A percentile compares a stretch with the other conserved stretches of the same genome.
Evolutionary conservation across 2,113 vertebrate species (phyloP).

Genomic region (Eonycteris spelaea): DNA sequence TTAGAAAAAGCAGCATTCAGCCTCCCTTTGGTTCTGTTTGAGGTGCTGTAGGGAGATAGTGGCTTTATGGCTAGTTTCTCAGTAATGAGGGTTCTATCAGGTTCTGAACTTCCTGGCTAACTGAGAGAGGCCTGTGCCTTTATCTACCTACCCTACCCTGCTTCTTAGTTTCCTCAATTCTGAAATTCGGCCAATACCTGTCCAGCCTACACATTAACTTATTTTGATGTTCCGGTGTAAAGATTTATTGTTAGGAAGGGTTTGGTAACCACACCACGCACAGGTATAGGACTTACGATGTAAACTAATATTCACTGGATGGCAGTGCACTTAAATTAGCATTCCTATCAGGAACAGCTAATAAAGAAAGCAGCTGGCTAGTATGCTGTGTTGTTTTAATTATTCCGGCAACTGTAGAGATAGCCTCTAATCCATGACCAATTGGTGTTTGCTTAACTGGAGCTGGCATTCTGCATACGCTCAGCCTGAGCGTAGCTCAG

Average conservation of each 20-base stretch:
- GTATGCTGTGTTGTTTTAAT: conserved; percentile 10
- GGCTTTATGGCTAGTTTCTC: neutral
- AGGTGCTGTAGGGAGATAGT: neutral
- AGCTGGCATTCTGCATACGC: neutral
- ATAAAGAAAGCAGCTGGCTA: conserved; percentile 44
- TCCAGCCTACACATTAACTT: neutral
- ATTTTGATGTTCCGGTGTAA: neutral
- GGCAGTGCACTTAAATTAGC: neutral
- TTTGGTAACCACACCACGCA: neutral
- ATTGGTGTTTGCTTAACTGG: neutral
- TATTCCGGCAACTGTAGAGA: conserved; percentile 38
- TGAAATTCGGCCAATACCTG: neutral
- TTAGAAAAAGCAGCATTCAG: neutral
- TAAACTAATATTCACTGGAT: neutral
- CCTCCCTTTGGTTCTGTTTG: neutral
- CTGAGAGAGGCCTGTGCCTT: neutral
- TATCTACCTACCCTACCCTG: neutral
- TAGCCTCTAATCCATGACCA: conserved; percentile 29
- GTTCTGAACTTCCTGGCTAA: neutral
- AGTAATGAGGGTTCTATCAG: neutral
- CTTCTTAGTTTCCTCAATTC: neutral
- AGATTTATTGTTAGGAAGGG: neutral
- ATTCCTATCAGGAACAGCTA: conserved; percentile 32
- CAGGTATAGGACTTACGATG: neutral
- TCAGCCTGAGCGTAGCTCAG: neutral